phyloP scores from a whole-genome alignment of 2,113 vertebrate species.

The Mola mola region DNA sequence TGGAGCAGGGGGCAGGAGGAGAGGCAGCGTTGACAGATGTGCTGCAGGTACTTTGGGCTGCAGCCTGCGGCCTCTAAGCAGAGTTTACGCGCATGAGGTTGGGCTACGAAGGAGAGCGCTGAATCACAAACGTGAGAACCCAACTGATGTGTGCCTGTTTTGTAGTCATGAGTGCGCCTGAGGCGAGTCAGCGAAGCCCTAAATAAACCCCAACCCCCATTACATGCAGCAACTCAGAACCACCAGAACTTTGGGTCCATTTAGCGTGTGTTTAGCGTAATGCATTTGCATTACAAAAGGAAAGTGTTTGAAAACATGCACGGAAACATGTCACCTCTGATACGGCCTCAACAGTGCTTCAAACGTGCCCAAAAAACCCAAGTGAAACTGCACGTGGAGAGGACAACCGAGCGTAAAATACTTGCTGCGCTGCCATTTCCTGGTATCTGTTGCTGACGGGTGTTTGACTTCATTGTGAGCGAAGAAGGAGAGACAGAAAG shows the following conservation, averaged over 20 bases:
- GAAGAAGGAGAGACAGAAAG: slow-evolving; percentile 5
- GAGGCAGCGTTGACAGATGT: slow-evolving; percentile 65
- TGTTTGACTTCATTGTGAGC: slow-evolving; percentile 46
- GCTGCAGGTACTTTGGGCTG: slow-evolving; percentile 63
- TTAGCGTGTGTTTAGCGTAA: slow-evolving; percentile 54
- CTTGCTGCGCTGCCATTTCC: slow-evolving; percentile 36
- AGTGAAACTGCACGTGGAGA: slow-evolving; percentile 18
- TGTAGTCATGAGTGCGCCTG: slow-evolving; percentile 53
- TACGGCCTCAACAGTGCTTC: slow-evolving; percentile 71
- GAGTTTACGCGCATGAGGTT: too few relatives aligned
- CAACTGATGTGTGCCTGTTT: slow-evolving; percentile 48
- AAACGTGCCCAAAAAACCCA: slow-evolving; percentile 63
- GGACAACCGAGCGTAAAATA: slow-evolving; percentile 54
- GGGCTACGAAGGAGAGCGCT: slow-evolving; percentile 42
- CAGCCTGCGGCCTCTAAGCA: slow-evolving; percentile 49
- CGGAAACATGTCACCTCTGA: slow-evolving; percentile 77
- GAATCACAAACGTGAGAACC: slow-evolving; percentile 64
- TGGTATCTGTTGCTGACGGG: slow-evolving; percentile 59
- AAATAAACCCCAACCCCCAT: slow-evolving; percentile 73
- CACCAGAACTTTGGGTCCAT: slow-evolving; percentile 54
- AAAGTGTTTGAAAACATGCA: slow-evolving; percentile 68
- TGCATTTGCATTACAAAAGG: slow-evolving; percentile 77
- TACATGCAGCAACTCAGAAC: slow-evolving; percentile 64
- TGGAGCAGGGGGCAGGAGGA: slow-evolving; percentile 51
- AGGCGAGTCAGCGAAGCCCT: slow-evolving; percentile 65